phyloP scores from a whole-genome alignment of 2,888 invertebrate species.

The Pomacea canaliculata region DNA sequence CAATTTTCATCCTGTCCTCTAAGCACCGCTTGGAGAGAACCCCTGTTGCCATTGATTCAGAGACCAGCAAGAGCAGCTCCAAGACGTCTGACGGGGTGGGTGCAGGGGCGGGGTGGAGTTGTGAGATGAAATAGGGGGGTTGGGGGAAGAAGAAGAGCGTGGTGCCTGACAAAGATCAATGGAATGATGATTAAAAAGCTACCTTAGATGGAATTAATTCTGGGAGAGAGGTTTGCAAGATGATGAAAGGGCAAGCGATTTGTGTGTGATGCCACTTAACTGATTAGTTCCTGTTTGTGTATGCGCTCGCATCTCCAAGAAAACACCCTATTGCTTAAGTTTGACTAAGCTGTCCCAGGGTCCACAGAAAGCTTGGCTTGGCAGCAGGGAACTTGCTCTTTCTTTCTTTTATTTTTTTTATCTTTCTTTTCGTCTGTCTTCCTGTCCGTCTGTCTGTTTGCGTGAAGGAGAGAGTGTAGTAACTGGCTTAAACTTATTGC shows the following conservation, averaged over 20 bases:
- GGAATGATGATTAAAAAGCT: constrained; percentile 10
- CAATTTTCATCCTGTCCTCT: neutral
- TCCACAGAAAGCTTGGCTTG: no score
- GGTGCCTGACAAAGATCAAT: neutral
- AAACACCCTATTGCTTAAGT: constrained; percentile 1
- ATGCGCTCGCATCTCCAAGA: constrained; percentile 1
- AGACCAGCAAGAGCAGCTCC: no score
- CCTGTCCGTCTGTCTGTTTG: constrained; percentile 13
- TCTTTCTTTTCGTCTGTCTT: constrained; percentile 1
- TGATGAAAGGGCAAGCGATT: constrained; percentile 12
- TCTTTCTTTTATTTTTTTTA: neutral
- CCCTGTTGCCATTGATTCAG: no score
- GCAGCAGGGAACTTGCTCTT: no score
- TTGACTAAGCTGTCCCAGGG: no score
- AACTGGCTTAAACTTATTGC: no score
- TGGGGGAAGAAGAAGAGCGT: neutral
- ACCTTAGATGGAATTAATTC: constrained; percentile 6
- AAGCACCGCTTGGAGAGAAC: neutral
- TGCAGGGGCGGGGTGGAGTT: no score
- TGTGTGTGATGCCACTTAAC: constrained; percentile 16
- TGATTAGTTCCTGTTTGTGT: constrained; percentile 14
- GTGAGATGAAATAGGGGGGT: neutral
- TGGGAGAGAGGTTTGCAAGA: neutral
- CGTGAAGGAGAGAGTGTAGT: no score
- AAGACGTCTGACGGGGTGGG: no score